These are phyloP conservation scores for Polydrusus tereticollis DNA, from an alignment of 2,888 invertebrate species.

Conservation along the genomic window DNA sequence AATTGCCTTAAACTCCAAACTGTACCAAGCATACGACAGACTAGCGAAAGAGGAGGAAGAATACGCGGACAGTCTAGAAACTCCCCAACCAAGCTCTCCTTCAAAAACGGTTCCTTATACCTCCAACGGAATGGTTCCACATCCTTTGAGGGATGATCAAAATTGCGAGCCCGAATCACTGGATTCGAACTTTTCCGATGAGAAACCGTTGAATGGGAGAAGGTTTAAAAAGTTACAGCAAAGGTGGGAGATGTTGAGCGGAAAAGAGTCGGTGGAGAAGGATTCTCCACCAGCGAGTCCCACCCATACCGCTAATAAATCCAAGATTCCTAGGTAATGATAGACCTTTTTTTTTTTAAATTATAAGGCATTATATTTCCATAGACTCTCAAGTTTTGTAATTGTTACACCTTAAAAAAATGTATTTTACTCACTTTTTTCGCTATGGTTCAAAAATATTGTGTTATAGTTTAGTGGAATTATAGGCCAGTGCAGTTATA, in stretches of 20 bases:
- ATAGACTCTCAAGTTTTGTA: no score
- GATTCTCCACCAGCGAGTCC: constrained; percentile 64
- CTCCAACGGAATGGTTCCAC: background rate
- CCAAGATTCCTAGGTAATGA: constrained; percentile 74
- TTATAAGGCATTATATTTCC: no score
- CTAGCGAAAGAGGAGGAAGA: constrained; percentile 77
- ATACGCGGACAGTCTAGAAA: constrained; percentile 82
- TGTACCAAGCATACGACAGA: constrained; percentile 80
- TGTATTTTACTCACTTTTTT: no score
- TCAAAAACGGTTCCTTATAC: constrained; percentile 20
- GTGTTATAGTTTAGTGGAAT: no score
- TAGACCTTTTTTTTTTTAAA: background rate
- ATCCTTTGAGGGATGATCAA: constrained; percentile 50
- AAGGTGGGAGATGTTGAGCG: constrained; percentile 85
- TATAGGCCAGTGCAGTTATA: no score
- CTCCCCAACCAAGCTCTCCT: constrained; percentile 55
- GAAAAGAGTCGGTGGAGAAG: constrained; percentile 68
- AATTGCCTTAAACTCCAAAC: constrained; percentile 77
- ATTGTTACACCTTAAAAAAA: no score
- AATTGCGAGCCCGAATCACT: constrained; percentile 61
- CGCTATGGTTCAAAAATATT: no score
- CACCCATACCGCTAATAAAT: constrained; percentile 67
- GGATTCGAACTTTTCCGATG: constrained; percentile 64
- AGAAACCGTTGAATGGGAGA: constrained; percentile 70
- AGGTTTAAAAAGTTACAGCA: constrained; percentile 83